Evolutionary conservation across 2,888 invertebrate species (phyloP).

Genomic region (Baccha elongata): DNA sequence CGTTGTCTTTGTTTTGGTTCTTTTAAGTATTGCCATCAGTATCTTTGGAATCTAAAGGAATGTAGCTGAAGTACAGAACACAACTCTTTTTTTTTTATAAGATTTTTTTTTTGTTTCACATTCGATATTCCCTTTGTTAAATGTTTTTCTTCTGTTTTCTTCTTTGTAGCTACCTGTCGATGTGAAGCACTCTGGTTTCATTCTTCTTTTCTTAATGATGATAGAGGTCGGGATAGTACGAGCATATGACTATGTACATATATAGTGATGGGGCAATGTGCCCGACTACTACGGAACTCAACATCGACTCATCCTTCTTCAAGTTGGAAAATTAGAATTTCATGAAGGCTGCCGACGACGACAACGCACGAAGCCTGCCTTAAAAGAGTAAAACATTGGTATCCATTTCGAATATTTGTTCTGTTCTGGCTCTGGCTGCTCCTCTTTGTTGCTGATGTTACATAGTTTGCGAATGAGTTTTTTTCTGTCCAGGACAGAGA

Average conservation of each 20-base stretch:
- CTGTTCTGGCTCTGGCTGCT: slow-evolving; percentile 31
- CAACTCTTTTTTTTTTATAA: slow-evolving; percentile 22
- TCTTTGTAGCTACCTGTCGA: slow-evolving; percentile 52
- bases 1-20: slow-evolving; percentile 20
- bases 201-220: slow-evolving; percentile 42
- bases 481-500: slow-evolving; percentile 24
- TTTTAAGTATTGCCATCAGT: slow-evolving; percentile 11
- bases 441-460: slow-evolving; percentile 25
- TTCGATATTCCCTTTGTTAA: slow-evolving; percentile 60
- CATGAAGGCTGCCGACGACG: slow-evolving; percentile 36
- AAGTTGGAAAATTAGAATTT: slow-evolving; percentile 59
- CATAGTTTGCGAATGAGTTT: slow-evolving; percentile 18
- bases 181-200: slow-evolving; percentile 47
- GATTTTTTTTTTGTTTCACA: slow-evolving; percentile 10
- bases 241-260: too few species aligned
- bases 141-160: slow-evolving; percentile 20
- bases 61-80: slow-evolving; percentile 26
- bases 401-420: slow-evolving; percentile 52
- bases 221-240: slow-evolving; percentile 47
- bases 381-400: slow-evolving; percentile 29
- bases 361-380: background rate
- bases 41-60: slow-evolving; percentile 41
- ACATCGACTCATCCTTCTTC: slow-evolving; percentile 4
- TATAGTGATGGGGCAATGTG: slow-evolving; percentile 21
- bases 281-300: background rate